These are phyloP conservation scores for Hipposideros larvatus DNA, from an alignment of 2,797 vertebrate species.

Conservation along the genomic window DNA sequence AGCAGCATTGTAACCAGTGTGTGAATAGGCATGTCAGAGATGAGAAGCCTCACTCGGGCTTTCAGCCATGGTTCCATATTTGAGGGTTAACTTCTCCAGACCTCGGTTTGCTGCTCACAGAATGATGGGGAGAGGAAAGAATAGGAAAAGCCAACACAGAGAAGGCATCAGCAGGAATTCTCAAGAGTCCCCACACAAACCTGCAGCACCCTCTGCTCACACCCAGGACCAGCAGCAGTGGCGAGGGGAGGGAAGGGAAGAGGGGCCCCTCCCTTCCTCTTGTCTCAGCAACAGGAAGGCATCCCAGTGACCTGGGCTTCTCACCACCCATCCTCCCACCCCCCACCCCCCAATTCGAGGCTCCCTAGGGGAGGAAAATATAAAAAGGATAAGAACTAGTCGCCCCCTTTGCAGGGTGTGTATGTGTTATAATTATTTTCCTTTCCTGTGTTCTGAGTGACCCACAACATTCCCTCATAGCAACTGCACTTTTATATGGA, in stretches of 20 bases:
- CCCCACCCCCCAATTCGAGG: background rate
- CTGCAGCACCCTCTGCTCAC: background rate
- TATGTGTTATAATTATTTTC: conserved; percentile 40
- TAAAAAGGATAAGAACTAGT: background rate
- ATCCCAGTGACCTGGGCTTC: background rate
- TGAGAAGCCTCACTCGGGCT: background rate
- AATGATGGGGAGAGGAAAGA: background rate
- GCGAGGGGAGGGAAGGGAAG: background rate
- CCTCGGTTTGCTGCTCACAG: background rate
- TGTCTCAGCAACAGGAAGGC: background rate
- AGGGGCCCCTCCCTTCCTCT: background rate
- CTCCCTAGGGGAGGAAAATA: background rate
- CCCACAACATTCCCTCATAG: conserved; percentile 65
- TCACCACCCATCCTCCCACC: background rate
- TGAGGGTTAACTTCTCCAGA: background rate
- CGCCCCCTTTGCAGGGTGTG: background rate
- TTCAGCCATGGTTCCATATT: background rate
- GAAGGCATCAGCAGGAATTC: background rate
- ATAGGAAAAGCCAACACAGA: background rate
- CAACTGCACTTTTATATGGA: conserved; percentile 76
- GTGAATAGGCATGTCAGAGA: background rate
- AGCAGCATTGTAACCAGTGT: background rate
- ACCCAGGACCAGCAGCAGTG: background rate
- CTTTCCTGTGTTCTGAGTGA: conserved; percentile 73
- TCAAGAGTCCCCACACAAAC: background rate